These are phyloP conservation scores for Drosophila diplacantha DNA, from an alignment of 2,888 invertebrate species.

Conservation along the genomic window DNA sequence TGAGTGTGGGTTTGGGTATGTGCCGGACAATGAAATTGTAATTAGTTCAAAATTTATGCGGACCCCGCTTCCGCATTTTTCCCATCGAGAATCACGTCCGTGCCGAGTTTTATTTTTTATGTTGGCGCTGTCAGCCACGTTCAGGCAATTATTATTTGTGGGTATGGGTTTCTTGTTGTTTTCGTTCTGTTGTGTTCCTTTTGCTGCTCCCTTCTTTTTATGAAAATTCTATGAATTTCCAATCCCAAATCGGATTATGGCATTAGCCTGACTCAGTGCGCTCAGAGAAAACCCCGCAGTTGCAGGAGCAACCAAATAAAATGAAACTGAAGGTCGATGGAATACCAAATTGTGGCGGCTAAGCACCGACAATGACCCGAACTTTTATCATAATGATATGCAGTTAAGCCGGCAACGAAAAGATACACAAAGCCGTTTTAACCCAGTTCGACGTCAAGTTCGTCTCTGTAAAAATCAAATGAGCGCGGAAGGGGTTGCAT, in stretches of 20 bases:
- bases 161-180: conserved; percentile 11
- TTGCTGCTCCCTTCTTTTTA: conserved; percentile 28
- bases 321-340: conserved; percentile 34
- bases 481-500: conserved; percentile 46
- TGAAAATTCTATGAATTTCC: conserved; percentile 60
- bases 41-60: conserved; percentile 70
- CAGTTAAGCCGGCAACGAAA: conserved; percentile 20
- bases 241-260: conserved; percentile 65
- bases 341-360: conserved; percentile 17
- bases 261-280: conserved; percentile 38
- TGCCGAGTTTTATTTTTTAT: conserved; percentile 32
- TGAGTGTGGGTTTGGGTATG: conserved; percentile 18
- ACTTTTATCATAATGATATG: conserved; percentile 43
- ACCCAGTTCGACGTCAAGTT: conserved; percentile 28
- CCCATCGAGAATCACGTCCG: conserved; percentile 54
- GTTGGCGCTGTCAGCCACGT: conserved; percentile 25
- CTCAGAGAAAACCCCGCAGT: conserved; percentile 1
- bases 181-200: conserved; percentile 11
- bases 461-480: background rate
- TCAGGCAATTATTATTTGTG: conserved; percentile 54
- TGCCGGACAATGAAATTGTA: conserved; percentile 67
- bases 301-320: conserved; percentile 13
- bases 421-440: conserved; percentile 33
- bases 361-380: conserved; percentile 30
- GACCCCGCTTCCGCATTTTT: conserved; percentile 50